Percentiles rank a stretch among this genome's conserved stretches.
Evolutionary conservation across 1,140 invertebrate species (phyloP).

Genomic region (Branchinecta lindahli): DNA sequence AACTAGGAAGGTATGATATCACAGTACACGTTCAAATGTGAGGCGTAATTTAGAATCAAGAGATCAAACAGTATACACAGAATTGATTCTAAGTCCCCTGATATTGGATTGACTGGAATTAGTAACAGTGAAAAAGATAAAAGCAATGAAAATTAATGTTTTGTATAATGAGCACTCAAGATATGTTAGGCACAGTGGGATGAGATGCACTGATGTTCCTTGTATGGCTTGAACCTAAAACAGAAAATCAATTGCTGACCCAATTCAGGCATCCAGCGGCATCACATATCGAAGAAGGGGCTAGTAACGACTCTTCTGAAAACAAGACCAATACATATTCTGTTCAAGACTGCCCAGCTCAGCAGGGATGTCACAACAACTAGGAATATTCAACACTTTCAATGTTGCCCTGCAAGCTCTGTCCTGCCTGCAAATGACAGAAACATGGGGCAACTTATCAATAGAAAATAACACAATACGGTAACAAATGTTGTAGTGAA

Average conservation of each 20-base stretch:
- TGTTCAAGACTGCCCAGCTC: no score
- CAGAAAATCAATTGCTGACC: neutral
- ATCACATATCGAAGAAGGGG: no score
- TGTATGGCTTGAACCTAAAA: neutral
- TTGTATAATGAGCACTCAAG: neutral
- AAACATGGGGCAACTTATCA: no score
- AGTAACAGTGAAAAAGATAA: neutral
- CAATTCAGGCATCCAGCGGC: no score
- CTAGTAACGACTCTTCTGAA: no score
- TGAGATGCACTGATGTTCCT: slow-evolving; percentile 10
- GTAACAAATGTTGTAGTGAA: no score
- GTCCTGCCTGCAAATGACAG: no score
- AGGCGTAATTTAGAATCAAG: slow-evolving; percentile 10
- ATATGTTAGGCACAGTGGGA: slow-evolving; percentile 10
- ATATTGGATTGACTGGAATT: slow-evolving; percentile 10
- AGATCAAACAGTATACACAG: slow-evolving; percentile 10
- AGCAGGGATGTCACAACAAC: no score
- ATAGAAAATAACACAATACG: no score
- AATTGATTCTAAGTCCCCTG: slow-evolving; percentile 10
- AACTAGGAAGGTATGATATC: slow-evolving; percentile 11
- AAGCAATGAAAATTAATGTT: neutral
- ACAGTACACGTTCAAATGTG: slow-evolving; percentile 10
- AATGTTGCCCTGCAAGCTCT: no score
- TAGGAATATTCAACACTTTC: no score
- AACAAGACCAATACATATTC: no score